Conservation (phyloP, 2,888 invertebrate genomes). For the Notodonta ziczac region DNA sequence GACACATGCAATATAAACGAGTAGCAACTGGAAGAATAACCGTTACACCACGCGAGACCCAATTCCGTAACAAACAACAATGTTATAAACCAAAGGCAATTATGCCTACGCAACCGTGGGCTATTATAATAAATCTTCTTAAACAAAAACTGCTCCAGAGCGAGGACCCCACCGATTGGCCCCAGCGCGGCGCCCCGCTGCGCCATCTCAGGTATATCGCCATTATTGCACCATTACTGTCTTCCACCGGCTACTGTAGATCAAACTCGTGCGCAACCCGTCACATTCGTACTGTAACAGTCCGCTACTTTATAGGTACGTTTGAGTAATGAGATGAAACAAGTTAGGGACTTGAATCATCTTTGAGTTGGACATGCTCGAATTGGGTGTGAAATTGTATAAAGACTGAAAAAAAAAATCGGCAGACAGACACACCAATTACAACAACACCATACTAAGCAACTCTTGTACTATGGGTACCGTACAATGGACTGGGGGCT, state of each 20-base stretch:
- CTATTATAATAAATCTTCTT: constrained; percentile 55
- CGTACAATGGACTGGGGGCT: no score
- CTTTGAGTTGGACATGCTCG: background rate
- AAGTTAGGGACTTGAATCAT: constrained; percentile 14
- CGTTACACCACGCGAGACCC: constrained; percentile 1
- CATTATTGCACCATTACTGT: constrained; percentile 70
- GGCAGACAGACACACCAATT: no score
- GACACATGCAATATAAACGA: background rate
- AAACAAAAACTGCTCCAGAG: constrained; percentile 49
- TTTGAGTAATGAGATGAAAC: constrained; percentile 35
- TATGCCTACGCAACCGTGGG: constrained; percentile 32
- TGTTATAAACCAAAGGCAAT: constrained; percentile 28
- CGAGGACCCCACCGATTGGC: constrained; percentile 50
- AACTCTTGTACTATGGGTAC: no score
- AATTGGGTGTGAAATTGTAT: background rate
- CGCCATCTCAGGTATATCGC: constrained; percentile 67
- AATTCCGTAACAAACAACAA: constrained; percentile 3
- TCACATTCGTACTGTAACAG: constrained; percentile 60
- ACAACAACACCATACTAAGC: no score
- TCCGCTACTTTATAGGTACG: constrained; percentile 43
- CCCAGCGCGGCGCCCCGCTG: constrained; percentile 62
- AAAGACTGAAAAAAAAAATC: no score
- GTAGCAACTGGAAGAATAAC: background rate
- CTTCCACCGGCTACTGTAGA: constrained; percentile 66
- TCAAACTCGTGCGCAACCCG: constrained; percentile 65